Conservation (phyloP, 2,113 vertebrate genomes). For the Oncorhynchus tshawytscha region DNA sequence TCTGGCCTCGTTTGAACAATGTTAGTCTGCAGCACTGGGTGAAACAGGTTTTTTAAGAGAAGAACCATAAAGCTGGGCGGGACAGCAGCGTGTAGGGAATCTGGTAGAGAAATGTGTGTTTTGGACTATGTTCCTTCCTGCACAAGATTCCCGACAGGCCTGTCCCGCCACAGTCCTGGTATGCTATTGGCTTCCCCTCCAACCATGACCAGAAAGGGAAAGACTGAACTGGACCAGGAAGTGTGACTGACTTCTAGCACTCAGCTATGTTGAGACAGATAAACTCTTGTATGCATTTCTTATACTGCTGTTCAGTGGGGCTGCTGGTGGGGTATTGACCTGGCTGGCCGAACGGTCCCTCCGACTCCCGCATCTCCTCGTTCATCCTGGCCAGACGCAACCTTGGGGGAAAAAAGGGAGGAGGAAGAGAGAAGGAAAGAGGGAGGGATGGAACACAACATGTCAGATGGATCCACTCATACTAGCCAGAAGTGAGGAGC, state of each 20-base stretch:
- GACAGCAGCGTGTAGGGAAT: neutral
- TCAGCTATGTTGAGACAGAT: slow-evolving; percentile 93
- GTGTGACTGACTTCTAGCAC: slow-evolving; percentile 72
- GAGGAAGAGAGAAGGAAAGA: neutral
- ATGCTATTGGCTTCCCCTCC: slow-evolving; percentile 31
- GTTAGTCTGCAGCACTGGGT: slow-evolving; percentile 2
- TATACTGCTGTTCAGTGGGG: slow-evolving; percentile 96
- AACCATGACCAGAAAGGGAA: neutral
- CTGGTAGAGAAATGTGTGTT: neutral
- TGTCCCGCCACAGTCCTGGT: neutral
- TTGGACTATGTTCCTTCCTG: neutral
- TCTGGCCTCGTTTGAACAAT: neutral
- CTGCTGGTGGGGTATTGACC: slow-evolving; percentile 89
- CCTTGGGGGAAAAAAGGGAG: slow-evolving; percentile 59
- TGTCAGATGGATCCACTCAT: neutral
- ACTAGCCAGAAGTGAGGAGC: no score
- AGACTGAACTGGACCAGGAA: neutral
- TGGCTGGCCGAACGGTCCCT: slow-evolving; percentile 87
- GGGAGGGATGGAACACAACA: neutral
- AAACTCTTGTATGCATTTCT: slow-evolving; percentile 96
- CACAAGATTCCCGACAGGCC: neutral
- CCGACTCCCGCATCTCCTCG: slow-evolving; percentile 95
- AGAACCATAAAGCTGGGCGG: slow-evolving; percentile 4
- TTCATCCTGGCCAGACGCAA: slow-evolving; percentile 95
- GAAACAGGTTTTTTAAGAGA: slow-evolving; percentile 17